phyloP scores from a whole-genome alignment of 1,140 invertebrate species.

The Heliothis virescens region DNA sequence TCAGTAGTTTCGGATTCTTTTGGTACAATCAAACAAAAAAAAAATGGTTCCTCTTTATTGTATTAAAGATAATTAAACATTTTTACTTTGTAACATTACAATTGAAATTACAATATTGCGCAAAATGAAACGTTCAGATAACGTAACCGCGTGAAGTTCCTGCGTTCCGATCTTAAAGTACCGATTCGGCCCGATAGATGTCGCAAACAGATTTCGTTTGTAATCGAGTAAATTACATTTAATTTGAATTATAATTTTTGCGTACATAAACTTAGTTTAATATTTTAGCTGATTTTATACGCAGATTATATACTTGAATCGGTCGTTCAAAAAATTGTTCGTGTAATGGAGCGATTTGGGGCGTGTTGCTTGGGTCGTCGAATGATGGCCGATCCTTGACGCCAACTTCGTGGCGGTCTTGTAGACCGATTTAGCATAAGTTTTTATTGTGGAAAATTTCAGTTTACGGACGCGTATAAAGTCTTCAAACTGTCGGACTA shows the following conservation, averaged over 20 bases:
- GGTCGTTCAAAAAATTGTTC: neutral
- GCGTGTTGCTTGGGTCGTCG: conserved; percentile 73
- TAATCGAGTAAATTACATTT: neutral
- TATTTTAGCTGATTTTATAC: neutral
- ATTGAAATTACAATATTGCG: too few species aligned
- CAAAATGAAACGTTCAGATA: neutral
- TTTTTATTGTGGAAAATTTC: conserved; percentile 67
- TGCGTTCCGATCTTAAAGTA: neutral
- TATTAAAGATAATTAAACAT: too few species aligned
- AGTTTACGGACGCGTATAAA: conserved; percentile 64
- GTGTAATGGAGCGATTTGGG: conserved; percentile 68
- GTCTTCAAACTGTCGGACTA: conserved; percentile 66
- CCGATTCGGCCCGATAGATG: neutral
- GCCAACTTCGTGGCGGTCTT: conserved; percentile 77
- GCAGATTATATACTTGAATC: neutral
- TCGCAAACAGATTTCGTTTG: neutral
- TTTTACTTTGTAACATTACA: too few species aligned
- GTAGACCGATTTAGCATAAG: conserved; percentile 65
- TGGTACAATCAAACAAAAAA: too few species aligned
- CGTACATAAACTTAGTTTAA: neutral
- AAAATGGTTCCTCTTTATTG: too few species aligned
- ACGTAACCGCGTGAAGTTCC: conserved; percentile 24
- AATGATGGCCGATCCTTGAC: conserved; percentile 76
- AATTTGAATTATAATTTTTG: too few species aligned
- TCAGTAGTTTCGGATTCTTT: too few species aligned